Evolutionary conservation across 2,113 vertebrate species (phyloP).

Genomic region (Falcunculus frontatus): DNA sequence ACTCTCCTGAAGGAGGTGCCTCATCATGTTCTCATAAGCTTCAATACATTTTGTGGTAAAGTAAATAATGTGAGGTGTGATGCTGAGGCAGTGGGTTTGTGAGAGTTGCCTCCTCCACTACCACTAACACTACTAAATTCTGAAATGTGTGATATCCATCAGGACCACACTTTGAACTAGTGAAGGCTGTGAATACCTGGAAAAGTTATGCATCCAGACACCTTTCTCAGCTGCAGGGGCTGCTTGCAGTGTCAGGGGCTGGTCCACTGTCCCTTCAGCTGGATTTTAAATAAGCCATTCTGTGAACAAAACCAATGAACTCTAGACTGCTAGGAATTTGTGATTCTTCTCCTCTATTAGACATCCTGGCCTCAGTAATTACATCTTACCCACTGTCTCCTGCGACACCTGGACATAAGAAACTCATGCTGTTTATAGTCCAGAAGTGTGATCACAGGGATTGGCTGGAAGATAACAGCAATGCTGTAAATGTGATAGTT

Average conservation of each 20-base stretch:
- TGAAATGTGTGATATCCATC: background rate
- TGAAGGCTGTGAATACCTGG: background rate
- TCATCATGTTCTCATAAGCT: background rate
- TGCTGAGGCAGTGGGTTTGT: background rate
- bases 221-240: background rate
- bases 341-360: background rate
- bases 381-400: background rate
- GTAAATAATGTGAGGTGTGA: background rate
- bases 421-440: background rate
- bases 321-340: background rate
- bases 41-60: background rate
- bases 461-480: background rate
- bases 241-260: background rate
- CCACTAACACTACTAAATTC: background rate
- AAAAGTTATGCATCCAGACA: background rate
- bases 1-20: background rate
- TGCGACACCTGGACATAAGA: background rate
- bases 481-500: background rate
- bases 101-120: background rate
- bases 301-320: background rate
- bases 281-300: background rate
- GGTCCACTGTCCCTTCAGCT: background rate
- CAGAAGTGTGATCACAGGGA: background rate
- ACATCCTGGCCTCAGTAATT: background rate
- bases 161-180: background rate